Conservation (phyloP, 2,888 invertebrate genomes). For the Phorcus lineatus region DNA sequence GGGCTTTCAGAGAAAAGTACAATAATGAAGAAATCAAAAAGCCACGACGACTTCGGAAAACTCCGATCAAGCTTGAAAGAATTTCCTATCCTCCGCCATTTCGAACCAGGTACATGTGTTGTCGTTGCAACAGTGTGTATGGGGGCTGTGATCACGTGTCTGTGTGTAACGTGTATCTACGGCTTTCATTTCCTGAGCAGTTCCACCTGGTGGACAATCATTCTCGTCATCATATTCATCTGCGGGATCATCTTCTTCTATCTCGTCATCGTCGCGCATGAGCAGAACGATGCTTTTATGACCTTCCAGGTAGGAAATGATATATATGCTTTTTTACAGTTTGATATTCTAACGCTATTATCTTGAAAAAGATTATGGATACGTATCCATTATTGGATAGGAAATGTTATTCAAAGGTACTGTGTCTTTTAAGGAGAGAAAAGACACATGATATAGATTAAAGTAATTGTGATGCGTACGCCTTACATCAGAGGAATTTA, state of each 20-base stretch:
- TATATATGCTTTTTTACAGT: too few species aligned
- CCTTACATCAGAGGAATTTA: too few species aligned
- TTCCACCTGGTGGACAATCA: slow-evolving; percentile 84
- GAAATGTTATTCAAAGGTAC: too few species aligned
- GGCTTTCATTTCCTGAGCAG: slow-evolving; percentile 76
- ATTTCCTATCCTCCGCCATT: slow-evolving; percentile 85
- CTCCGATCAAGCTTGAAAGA: slow-evolving; percentile 83
- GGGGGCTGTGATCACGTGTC: slow-evolving; percentile 79
- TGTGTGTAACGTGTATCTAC: slow-evolving; percentile 78
- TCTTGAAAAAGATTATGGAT: too few species aligned
- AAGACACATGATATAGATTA: too few species aligned
- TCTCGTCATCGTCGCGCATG: slow-evolving; percentile 72
- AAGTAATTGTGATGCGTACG: too few species aligned
- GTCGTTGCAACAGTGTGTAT: slow-evolving; percentile 79
- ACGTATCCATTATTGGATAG: too few species aligned
- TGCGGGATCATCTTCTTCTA: slow-evolving; percentile 65
- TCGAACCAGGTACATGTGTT: slow-evolving; percentile 86
- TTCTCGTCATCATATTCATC: slow-evolving; percentile 75
- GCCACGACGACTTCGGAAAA: slow-evolving; percentile 81
- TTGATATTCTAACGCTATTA: too few species aligned
- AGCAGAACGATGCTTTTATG: slow-evolving; percentile 73
- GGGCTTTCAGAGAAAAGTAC: slow-evolving; percentile 55
- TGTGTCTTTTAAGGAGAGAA: too few species aligned
- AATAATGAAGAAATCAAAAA: slow-evolving; percentile 70
- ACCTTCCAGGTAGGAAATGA: slow-evolving; percentile 75